These are phyloP conservation scores for Papilio protenor DNA, from an alignment of 2,888 invertebrate genomes.

Conservation along the genomic window DNA sequence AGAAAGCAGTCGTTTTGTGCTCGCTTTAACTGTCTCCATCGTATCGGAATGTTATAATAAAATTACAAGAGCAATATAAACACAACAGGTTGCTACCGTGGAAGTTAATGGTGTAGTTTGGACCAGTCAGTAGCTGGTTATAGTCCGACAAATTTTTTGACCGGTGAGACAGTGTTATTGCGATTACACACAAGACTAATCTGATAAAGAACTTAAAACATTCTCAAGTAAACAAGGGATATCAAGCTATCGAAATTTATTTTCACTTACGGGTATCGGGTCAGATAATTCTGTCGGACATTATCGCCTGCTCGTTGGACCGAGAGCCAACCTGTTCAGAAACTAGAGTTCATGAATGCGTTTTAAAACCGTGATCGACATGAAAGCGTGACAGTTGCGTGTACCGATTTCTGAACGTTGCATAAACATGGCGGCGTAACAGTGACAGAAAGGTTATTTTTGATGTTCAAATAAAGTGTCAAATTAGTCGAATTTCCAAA, in stretches of 20 bases:
- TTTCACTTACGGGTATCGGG: background rate
- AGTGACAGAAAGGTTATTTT: conserved; percentile 13
- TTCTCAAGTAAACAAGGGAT: background rate
- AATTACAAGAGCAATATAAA: conserved; percentile 20
- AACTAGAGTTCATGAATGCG: conserved; percentile 31
- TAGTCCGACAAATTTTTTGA: background rate
- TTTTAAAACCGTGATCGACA: conserved; percentile 35
- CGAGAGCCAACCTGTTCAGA: conserved; percentile 24
- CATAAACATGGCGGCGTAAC: conserved; percentile 20
- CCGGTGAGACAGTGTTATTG: background rate
- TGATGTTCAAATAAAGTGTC: background rate
- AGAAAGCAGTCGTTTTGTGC: background rate
- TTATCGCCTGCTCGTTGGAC: background rate
- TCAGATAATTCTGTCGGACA: background rate
- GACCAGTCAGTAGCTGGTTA: conserved; percentile 6
- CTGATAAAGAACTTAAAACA: background rate
- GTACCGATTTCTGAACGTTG: conserved; percentile 27
- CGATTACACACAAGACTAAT: background rate
- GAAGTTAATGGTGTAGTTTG: conserved; percentile 21
- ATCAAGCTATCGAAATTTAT: background rate
- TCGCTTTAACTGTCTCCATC: conserved; percentile 2
- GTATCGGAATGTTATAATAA: conserved; percentile 13
- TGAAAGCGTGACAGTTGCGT: conserved; percentile 39
- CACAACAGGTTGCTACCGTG: conserved; percentile 16
- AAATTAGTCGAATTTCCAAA: background rate